Evolutionary conservation across 1,140 invertebrate genomes (phyloP).

Genomic region (Solenopsis fugax): DNA sequence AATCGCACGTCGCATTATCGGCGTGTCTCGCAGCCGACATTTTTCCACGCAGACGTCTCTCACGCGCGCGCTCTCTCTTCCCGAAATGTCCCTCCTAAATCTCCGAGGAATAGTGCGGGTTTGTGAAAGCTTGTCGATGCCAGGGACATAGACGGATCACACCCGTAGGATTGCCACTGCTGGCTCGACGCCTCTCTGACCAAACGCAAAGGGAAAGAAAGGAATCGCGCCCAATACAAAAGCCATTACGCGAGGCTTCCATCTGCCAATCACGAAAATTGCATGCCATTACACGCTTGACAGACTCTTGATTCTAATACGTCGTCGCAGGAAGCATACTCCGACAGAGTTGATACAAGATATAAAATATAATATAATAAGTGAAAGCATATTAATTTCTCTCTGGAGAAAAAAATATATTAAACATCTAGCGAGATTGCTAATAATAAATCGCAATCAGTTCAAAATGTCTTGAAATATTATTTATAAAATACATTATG

Average conservation of each 20-base stretch:
- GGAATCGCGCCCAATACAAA: conserved; percentile 58
- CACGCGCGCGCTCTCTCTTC: conserved; percentile 41
- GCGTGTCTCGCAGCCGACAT: conserved; percentile 17
- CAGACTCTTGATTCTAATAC: conserved; percentile 59
- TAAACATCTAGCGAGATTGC: background rate
- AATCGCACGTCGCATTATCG: conserved; percentile 60
- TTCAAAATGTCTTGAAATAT: background rate
- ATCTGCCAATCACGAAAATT: conserved; percentile 66
- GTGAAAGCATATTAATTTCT: conserved; percentile 26
- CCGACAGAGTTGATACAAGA: conserved; percentile 27
- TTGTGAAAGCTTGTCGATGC: conserved; percentile 71
- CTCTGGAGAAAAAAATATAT: background rate
- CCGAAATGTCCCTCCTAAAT: conserved; percentile 68
- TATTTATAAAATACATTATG: background rate
- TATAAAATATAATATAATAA: conserved; percentile 40
- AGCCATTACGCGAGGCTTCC: conserved; percentile 53
- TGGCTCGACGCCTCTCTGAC: conserved; percentile 65
- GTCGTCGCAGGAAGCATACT: conserved; percentile 37
- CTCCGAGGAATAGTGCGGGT: conserved; percentile 61
- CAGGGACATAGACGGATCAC: conserved; percentile 72
- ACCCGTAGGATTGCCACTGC: conserved; percentile 65
- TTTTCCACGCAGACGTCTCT: conserved; percentile 52
- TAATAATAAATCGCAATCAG: background rate
- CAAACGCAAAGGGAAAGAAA: conserved; percentile 68
- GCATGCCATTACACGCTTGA: conserved; percentile 60